Base-by-base conservation (phyloP, 2,113 vertebrate species). In the Eublepharis macularius region DNA sequence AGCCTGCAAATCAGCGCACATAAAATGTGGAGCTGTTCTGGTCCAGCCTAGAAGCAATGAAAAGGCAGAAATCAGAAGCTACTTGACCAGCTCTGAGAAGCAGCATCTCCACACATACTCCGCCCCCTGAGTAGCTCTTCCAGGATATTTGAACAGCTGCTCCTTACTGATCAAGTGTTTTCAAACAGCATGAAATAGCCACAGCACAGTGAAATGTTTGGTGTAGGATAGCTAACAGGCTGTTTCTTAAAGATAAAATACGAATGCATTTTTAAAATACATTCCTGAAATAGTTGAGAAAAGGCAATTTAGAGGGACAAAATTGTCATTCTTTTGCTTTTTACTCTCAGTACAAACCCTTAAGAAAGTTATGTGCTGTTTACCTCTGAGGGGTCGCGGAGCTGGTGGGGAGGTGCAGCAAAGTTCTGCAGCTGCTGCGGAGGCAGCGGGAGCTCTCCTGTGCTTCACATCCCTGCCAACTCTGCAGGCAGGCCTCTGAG, bases 291-390 rank as follows among this genome's bases (percentile, higher is more conserved):
- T 75, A 81, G 39, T 39, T 63, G 36, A 84, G 24, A 45, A 76
- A 86, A 60, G 17, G 19, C 88, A 89, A 82, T 80, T 85, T 66
- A 66, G 83, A 88, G 88, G 79, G 90, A 63, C 51, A 87, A 83
- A 43, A n/a, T 93, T 83, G 90, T 87, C 54, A 87, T 66, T 85
- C 43, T 17, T 86, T 89, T 90, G 74, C 83, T 54, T 88, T 91
- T 87, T 87, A 74, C 87, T 92, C 80, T 75, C n/a, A 19, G 49
- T 26, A 47, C 41, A 49, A 26, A 47, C 21, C 63, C 45, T 34
- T 84, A 92, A 89, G 0, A 0, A 32, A 87, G n/a, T 43, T 81
- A 26, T 83, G 76, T 49, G 29, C 65, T 79, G 84, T 87, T 90
- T 80, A 92, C 84, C 82, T 51, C n/a, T n/a, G n/a, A n/a, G n/a